Evolutionary conservation across 2,797 vertebrate species (phyloP), one percentile per base, ranked within the genome.

Genomic region (Microhierax caerulescens): DNA sequence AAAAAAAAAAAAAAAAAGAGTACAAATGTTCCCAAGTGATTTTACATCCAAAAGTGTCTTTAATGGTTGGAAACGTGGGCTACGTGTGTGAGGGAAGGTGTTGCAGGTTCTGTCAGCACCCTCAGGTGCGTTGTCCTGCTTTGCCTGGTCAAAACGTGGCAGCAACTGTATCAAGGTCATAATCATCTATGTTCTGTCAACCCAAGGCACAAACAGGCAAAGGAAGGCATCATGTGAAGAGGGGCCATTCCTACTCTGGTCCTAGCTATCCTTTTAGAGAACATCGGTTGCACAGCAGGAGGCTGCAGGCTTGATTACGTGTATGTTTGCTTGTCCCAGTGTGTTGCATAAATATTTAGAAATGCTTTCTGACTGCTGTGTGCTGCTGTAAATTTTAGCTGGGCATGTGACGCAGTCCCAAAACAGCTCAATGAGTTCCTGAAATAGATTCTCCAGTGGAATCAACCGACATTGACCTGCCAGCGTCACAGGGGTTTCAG

Each of bases 401-500:
- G 68, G 50, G 83, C 73, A 37, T 7, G 3, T 60, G 83, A 53
- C 19, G 11, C 15, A 32, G 34, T 54, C 90, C 88, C 59, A 70
- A 82, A 90, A 24, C 69, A 91, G 70, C 34, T 89, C 82, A 69
- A 64, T 78, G 79, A 68, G 61, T 54, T 85, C 72, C 93, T 93
- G 85, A 75, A 93, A 90, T 85, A 82, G 59, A 24, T 11, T 87
- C 56, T 70, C 23, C 41, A 68, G 51, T 65, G 39, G 34, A 32
- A 91, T 91, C 78, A 82, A 89, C 88, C 34, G 72, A 34, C 72
- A 94, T 41, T 69, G 96, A 96, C 83, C 77, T 61, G n/a, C n/a
- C 53, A 85, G 45, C 22, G 9, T 60, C 73, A 27, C 18, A 3
- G 19, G 48, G 32, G 41, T 80, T 57, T 81, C 79, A 93, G 68